Evolutionary conservation across 2,888 invertebrate species (phyloP), one percentile per base, ranked within the genome.

Genomic region (Sthenelais limicola): DNA sequence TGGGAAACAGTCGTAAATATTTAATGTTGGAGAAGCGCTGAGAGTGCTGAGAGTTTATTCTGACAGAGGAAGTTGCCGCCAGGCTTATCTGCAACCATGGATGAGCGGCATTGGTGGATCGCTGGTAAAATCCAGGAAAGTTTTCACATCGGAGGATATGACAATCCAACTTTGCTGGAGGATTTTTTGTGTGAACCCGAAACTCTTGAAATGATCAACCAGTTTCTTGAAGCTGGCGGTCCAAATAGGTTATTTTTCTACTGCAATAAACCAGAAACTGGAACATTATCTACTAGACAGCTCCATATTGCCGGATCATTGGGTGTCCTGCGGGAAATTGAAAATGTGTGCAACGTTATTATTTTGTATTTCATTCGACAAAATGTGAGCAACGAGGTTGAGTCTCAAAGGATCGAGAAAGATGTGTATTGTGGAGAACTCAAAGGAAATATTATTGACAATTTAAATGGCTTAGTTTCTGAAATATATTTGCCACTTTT

Each of bases 61-160:
- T n/a, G n/a, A 35, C 3, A 38, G 15, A 35, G 24, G 15, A n/a
- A 24, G 26, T 62, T 35, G 38, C 38, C 62, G 38, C 21, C 38
- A n/a, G n/a, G 9, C 43, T 62, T 28, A 38, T 38, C 38, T 5
- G 62, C 62, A 35, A 80, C 48, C 33, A 88, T 88, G 88, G 88
- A 88, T 84, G 88, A 88, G 80, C 77, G 88, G 73, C 87, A 87
- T 78, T 88, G 88, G 88, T 88, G 88, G 88, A 85, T 88, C 33
- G 86, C 87, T 51, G 82, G 84, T 5, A 86, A 86, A 80, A 86
- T 87, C 75, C 86, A 87, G 77, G 87, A 88, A 76, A 87, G 84
- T 70, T 87, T 88, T 75, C 83, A 83, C 76, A 83, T 87, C 66
- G 84, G 85, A 21, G 84, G 84, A 48, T 83, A 80, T 79, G 85